Base-by-base conservation (phyloP, 1,140 invertebrate species). In the Aphaenogaster floridana region DNA sequence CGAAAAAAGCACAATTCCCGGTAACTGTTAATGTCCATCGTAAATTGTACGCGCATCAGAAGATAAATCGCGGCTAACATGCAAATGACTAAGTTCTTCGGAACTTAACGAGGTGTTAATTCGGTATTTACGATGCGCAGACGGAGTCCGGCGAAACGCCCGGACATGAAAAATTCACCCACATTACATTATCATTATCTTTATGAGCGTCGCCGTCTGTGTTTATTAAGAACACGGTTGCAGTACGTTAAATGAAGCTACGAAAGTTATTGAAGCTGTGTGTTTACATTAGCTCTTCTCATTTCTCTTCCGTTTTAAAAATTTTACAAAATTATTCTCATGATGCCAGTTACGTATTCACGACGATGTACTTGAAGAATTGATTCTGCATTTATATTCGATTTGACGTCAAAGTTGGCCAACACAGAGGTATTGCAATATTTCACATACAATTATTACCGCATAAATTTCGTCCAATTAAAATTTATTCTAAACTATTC, bases 101-200 rank as follows among this genome's bases (percentile, higher is more conserved):
- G 54, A 84, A 87, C 88, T 87, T 83, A 91, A 87, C 88, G 84
- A 84, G 77, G 89, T 64, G 90, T 83, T 86, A 92, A 92, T 92
- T 92, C 36, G 64, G 87, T 91, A 92, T 92, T 91, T 88, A 90
- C 79, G 61, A 88, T 87, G 79, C 86, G 80, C 76, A 50, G 72
- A 59, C 69, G 21, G 42, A 4, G 54, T 36, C 8, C 6, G 84
- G 39, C 54, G 21, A 28, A 34, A 86, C 52, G 42, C 54, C 59
- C 61, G 68, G 83, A 63, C 71, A 87, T 85, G 83, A 85, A 89
- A 50, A 87, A 68, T 89, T 21, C 72, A 28, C 36, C 34, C 59
- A 15, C 77, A 71, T 28, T 78, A 57, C 21, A 57, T 77, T 64
- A 72, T 76, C 64, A 39, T 89, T 72, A 77, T 63, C 81, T 39